Evolutionary conservation across 92 coral and sea anemone species (phyloP).

Genomic region (Porites evermanni): DNA sequence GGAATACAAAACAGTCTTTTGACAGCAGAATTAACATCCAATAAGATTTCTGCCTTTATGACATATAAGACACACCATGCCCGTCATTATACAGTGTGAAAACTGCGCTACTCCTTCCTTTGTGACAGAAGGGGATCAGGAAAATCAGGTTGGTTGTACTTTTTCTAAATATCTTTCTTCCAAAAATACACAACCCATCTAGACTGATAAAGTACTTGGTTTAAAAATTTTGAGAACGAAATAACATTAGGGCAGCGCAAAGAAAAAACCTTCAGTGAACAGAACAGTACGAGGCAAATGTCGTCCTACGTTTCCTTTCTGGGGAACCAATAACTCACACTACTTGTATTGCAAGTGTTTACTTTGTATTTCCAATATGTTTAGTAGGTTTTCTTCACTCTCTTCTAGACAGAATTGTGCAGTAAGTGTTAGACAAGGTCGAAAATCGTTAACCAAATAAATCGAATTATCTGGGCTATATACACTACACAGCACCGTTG

Average conservation of each 20-base stretch:
- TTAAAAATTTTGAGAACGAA: no score
- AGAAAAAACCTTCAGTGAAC: not conserved
- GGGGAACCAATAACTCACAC: no score
- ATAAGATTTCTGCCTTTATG: not conserved
- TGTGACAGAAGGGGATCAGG: no score
- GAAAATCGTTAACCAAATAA: not conserved
- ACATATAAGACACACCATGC: not conserved
- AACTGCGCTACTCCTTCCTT: not conserved
- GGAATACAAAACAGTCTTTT: conserved; percentile 4
- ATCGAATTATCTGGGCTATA: not conserved
- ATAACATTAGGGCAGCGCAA: not conserved
- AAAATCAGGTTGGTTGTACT: not conserved
- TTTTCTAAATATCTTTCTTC: not conserved
- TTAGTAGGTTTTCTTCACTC: not conserved
- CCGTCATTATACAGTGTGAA: not conserved
- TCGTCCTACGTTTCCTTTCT: not conserved
- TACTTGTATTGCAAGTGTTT: not conserved
- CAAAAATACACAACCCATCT: no score
- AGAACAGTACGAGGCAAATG: not conserved
- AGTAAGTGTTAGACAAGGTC: not conserved
- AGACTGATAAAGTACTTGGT: no score
- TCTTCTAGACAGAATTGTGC: not conserved
- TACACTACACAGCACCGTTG: not conserved
- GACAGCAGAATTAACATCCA: conserved; percentile 24
- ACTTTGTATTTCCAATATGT: not conserved